These are phyloP conservation scores for Rhincodon typus DNA, from an alignment of 2,797 vertebrate species.

Conservation along the genomic window DNA sequence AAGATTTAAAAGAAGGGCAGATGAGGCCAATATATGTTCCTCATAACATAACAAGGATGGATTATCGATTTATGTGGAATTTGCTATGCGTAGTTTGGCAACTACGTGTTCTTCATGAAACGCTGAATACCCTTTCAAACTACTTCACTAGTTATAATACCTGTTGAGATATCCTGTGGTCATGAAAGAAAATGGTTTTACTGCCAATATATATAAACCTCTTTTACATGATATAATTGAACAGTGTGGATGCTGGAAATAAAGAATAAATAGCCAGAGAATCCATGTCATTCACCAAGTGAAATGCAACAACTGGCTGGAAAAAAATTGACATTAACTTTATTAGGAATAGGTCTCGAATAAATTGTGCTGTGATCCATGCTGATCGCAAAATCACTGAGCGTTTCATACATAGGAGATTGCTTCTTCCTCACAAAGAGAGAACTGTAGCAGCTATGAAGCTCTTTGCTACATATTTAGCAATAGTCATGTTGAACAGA, in stretches of 20 bases:
- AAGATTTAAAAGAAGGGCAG: not conserved
- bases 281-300: not conserved
- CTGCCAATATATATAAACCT: not conserved
- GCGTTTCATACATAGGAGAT: too few species aligned
- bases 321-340: slow-evolving; percentile 19
- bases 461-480: too few species aligned
- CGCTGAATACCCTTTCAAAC: too few species aligned
- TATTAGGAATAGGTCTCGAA: slow-evolving; percentile 14
- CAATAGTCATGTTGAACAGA: too few species aligned
- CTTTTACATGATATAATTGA: not conserved
- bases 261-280: not conserved
- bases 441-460: too few species aligned
- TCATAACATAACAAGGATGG: too few species aligned
- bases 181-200: not conserved
- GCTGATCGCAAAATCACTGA: not conserved
- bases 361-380: not conserved
- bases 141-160: too few species aligned
- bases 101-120: too few species aligned
- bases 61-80: too few species aligned
- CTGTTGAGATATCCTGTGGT: too few species aligned
- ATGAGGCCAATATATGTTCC: not conserved
- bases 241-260: not conserved
- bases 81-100: too few species aligned
- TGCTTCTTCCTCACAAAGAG: too few species aligned
- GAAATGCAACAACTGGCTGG: not conserved